Conservation (phyloP, 64 coral and sea anemone species). For the Catalaphyllia jardinei region DNA sequence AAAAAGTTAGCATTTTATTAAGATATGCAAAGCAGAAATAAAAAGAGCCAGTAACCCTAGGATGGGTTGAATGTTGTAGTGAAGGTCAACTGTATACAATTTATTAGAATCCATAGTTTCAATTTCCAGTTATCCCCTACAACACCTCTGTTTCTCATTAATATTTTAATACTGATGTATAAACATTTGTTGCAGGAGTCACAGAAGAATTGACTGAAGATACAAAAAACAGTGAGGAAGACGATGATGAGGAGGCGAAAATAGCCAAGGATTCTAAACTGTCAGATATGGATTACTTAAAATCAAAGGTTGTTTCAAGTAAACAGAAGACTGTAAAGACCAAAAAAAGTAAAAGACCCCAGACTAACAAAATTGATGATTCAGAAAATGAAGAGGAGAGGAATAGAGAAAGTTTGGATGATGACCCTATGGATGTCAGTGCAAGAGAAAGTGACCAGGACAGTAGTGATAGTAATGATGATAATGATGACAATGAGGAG, state of each 20-base stretch:
- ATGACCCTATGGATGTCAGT: constrained; percentile 7
- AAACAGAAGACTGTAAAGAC: neutral
- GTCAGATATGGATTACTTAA: constrained; percentile 98
- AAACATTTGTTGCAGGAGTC: neutral
- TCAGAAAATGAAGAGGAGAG: constrained; percentile 16
- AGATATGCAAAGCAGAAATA: too few species aligned
- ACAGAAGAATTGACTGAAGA: neutral
- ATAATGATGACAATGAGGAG: constrained; percentile 11
- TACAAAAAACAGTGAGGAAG: neutral
- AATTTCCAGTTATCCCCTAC: too few species aligned
- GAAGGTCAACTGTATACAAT: too few species aligned
- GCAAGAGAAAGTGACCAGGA: constrained; percentile 47
- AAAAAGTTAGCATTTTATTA: too few species aligned
- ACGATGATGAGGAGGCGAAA: neutral
- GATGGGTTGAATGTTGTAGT: too few species aligned
- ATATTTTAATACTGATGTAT: neutral
- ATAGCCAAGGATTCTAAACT: constrained; percentile 25
- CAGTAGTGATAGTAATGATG: neutral
- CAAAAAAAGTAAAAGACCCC: neutral
- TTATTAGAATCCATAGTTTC: too few species aligned
- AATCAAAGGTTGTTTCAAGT: constrained; percentile 58
- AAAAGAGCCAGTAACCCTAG: too few species aligned
- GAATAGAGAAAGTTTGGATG: neutral
- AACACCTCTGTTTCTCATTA: neutral
- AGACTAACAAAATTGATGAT: neutral